phyloP scores from a whole-genome alignment of 2,113 vertebrate species.

The Leiothrix lutea region DNA sequence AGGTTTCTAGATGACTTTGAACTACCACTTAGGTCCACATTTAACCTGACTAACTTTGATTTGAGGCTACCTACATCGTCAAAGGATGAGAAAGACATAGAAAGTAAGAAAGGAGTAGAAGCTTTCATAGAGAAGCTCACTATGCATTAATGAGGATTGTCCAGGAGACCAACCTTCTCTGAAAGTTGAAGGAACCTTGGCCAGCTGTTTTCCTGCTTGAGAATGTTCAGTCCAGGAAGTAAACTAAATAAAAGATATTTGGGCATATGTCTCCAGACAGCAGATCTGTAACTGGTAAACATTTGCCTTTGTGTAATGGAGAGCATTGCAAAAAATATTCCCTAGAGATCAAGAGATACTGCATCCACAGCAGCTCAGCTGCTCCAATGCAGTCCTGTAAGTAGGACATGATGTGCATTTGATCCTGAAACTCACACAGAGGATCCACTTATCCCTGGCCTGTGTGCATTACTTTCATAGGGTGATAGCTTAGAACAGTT shows the following conservation, averaged over 20 bases:
- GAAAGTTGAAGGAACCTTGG: not conserved
- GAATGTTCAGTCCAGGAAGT: not conserved
- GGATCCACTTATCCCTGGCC: accelerated
- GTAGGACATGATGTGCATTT: not conserved
- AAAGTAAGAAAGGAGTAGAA: not conserved
- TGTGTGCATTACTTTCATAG: not conserved
- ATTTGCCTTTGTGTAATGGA: not conserved
- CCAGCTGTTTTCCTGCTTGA: not conserved
- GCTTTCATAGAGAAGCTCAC: not conserved
- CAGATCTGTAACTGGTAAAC: not conserved
- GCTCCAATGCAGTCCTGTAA: not conserved
- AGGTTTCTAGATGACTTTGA: not conserved
- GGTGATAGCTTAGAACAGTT: not conserved
- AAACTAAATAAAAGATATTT: not conserved
- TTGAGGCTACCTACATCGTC: not conserved
- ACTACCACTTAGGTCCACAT: not conserved
- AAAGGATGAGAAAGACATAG: not conserved
- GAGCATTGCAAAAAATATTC: not conserved
- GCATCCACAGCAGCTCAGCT: not conserved
- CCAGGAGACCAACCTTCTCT: not conserved
- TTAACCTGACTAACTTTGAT: not conserved
- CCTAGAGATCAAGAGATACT: not conserved
- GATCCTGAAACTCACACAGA: not conserved
- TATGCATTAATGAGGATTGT: not conserved
- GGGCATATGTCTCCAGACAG: not conserved